phyloP scores from a whole-genome alignment of 2,888 invertebrate species.

The Agonopterix heracliana region DNA sequence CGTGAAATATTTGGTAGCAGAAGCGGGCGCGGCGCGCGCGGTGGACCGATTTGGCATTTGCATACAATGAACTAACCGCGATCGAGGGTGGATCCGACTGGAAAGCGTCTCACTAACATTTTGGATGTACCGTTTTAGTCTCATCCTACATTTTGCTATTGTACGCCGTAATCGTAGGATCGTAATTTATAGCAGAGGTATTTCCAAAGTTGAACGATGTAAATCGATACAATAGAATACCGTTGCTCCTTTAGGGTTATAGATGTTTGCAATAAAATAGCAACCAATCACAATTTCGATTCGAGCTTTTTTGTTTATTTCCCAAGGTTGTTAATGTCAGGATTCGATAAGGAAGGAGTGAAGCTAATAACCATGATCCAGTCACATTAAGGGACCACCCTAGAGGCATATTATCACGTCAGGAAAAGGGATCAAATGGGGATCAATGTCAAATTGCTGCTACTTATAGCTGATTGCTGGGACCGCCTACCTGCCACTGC shows the following conservation, averaged over 20 bases:
- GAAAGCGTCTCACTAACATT: conserved; percentile 55
- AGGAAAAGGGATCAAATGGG: conserved; percentile 11
- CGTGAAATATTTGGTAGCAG: conserved; percentile 62
- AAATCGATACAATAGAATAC: too few species aligned
- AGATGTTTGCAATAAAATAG: too few species aligned
- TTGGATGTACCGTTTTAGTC: conserved; percentile 60
- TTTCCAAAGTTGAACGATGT: too few species aligned
- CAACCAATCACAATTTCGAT: too few species aligned
- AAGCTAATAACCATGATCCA: too few species aligned
- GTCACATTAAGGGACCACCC: conserved; percentile 22
- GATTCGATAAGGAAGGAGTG: too few species aligned
- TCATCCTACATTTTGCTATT: conserved; percentile 28
- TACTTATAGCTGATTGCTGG: conserved; percentile 13
- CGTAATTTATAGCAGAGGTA: not conserved
- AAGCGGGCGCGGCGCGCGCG: conserved; percentile 28
- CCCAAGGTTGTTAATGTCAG: too few species aligned
- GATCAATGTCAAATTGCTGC: conserved; percentile 23
- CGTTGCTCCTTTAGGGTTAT: too few species aligned
- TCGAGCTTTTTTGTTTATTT: too few species aligned
- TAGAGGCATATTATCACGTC: conserved; percentile 15
- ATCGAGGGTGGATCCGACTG: conserved; percentile 51
- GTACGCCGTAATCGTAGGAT: not conserved
- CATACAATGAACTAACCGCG: conserved; percentile 59
- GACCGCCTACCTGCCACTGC: conserved; percentile 3
- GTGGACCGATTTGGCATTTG: conserved; percentile 47